Evolutionary conservation across 2,888 invertebrate species (phyloP), one percentile per base, ranked within the genome.

Genomic region (Sminthurinus aureus): DNA sequence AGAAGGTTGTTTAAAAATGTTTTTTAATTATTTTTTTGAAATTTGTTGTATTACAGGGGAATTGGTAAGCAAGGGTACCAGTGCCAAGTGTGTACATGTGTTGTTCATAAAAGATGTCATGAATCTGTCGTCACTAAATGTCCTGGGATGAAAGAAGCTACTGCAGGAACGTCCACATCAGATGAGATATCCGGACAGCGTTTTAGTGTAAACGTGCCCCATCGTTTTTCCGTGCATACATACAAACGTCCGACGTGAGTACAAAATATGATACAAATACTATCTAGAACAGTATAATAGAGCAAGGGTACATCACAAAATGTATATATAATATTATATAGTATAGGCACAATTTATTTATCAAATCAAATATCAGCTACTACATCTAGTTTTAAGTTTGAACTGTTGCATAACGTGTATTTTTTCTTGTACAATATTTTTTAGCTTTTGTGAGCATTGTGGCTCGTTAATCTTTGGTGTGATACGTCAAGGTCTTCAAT

Each of bases 31-130:
- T 38, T 69, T n/a, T n/a, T n/a, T n/a, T n/a, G n/a, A 75, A 20
- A 15, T 74, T 74, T 71, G 11, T 71, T 82, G 52, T 18, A 13
- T 94, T 94, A 91, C 94, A 96, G 96, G 96, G 97, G 97, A 91
- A 93, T 97, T 92, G 97, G 97, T 91, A 97, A 97, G 92, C 97
- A 97, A 93, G 97, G 97, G 91, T 97, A 97, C 93, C 97, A 97
- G 92, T 97, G 97, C 93, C 97, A 97, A 96, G 98, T 99, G 87
- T 99, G 99, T 91, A 98, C 98, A 85, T 98, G 98, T 91, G 99
- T 99, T 90, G 99, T 99, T 87, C 99, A 99, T 93, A 99, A 99
- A 91, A 93, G 98, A 90, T 99, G 99, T 91, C 99, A 99, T 92
- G 94, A 95, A 89, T 95, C 95, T 87, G 98, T 99, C 88, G 97